Conservation (phyloP, 2,888 invertebrate species). For the Erebia ligea region DNA sequence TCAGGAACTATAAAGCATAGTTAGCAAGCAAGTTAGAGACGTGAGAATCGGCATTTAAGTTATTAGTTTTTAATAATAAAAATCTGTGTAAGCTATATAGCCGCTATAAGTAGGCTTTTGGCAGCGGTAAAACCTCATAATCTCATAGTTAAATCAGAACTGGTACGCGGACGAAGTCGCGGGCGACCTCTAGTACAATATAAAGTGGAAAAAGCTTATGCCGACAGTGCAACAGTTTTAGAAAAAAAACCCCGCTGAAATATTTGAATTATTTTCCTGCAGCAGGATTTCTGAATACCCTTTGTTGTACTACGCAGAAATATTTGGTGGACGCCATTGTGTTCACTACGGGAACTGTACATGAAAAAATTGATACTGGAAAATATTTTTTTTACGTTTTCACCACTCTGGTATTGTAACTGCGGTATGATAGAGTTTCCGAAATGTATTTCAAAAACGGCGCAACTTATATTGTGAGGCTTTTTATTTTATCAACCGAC, state of each 20-base stretch:
- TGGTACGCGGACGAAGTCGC: no score
- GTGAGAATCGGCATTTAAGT: no score
- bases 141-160: no score
- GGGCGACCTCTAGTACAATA: no score
- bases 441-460: neutral
- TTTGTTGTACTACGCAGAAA: constrained; percentile 12
- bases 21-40: no score
- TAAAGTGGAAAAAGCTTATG: neutral
- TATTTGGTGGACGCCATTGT: constrained; percentile 19
- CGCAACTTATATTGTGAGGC: neutral
- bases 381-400: constrained; percentile 10
- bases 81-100: no score
- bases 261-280: constrained; percentile 20
- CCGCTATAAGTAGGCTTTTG: no score
- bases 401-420: constrained; percentile 14
- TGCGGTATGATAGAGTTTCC: neutral
- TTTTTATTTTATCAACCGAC: neutral
- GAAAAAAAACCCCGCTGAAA: neutral
- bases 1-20: no score
- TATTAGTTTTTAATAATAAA: no score
- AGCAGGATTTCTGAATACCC: neutral
- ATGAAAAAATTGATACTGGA: constrained; percentile 8
- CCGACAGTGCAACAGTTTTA: constrained; percentile 9
- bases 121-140: no score
- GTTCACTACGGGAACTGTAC: constrained; percentile 1